A percentile compares a stretch with the other conserved stretches of the same genome.
These are phyloP conservation scores for Cacoxenus indagator DNA, from an alignment of 2,888 invertebrate genomes.

Conservation along the genomic window DNA sequence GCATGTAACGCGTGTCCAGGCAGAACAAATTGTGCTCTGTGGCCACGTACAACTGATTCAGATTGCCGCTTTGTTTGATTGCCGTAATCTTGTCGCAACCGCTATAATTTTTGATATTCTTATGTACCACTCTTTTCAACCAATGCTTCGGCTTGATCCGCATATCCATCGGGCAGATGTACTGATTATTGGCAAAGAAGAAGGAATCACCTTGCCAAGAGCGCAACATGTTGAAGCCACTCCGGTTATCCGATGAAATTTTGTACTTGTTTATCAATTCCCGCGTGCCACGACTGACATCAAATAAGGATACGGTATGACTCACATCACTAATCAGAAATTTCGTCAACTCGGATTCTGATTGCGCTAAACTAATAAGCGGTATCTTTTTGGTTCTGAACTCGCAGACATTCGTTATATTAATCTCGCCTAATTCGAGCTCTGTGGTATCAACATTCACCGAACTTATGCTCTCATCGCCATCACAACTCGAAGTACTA, in stretches of 20 bases:
- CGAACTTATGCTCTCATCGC: background rate
- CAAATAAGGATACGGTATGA: constrained; percentile 54
- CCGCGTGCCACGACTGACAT: constrained; percentile 36
- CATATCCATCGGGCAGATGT: constrained; percentile 56
- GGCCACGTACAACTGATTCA: constrained; percentile 61
- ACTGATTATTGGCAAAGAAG: constrained; percentile 53
- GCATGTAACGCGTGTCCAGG: constrained; percentile 57
- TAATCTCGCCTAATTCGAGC: background rate
- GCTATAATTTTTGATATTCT: constrained; percentile 4
- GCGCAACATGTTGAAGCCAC: constrained; percentile 57
- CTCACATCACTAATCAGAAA: constrained; percentile 60
- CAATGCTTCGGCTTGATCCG: constrained; percentile 50
- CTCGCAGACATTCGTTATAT: no score
- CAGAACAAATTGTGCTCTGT: constrained; percentile 66
- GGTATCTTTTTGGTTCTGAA: no score
- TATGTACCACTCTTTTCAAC: constrained; percentile 30
- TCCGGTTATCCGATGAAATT: constrained; percentile 25
- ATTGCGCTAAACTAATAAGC: constrained; percentile 62
- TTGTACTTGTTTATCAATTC: constrained; percentile 37
- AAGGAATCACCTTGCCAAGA: constrained; percentile 52
- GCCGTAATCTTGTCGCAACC: constrained; percentile 60
- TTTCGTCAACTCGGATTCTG: constrained; percentile 34
- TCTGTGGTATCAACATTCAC: background rate
- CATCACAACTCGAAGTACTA: background rate
- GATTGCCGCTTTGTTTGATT: constrained; percentile 44